phyloP scores from a whole-genome alignment of 2,888 invertebrate genomes.

The Pristionchus mayeri region DNA sequence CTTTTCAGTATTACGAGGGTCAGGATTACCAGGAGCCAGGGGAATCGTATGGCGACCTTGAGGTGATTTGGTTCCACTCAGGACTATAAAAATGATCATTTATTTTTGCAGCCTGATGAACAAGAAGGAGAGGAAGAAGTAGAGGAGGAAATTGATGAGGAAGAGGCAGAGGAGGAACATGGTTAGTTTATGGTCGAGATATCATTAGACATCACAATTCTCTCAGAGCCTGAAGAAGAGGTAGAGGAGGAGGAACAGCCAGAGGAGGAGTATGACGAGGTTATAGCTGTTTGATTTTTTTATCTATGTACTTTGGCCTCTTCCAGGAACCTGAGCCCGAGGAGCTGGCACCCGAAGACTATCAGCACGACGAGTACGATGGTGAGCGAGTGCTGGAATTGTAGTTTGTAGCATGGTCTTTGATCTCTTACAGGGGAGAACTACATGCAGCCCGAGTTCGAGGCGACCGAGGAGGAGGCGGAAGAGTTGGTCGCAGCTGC shows the following conservation, averaged over 20 bases:
- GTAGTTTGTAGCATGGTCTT: background rate
- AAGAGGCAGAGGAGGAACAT: background rate
- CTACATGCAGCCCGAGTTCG: constrained; percentile 30
- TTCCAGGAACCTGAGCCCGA: background rate
- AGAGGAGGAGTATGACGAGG: constrained; percentile 13
- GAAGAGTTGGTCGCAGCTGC: constrained; percentile 14
- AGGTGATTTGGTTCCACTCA: too few species aligned
- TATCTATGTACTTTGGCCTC: background rate
- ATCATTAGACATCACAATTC: too few species aligned
- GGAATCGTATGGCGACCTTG: background rate
- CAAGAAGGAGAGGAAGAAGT: background rate
- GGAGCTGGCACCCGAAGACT: constrained; percentile 23
- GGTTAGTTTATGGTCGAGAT: too few species aligned
- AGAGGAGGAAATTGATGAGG: background rate
- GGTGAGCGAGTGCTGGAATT: constrained; percentile 8
- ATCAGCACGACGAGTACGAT: constrained; percentile 10
- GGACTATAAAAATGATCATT: too few species aligned
- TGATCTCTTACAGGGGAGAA: background rate
- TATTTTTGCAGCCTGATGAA: background rate
- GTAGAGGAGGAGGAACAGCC: constrained; percentile 1
- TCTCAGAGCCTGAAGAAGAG: background rate
- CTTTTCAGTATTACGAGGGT: constrained; percentile 21
- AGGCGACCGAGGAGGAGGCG: constrained; percentile 33
- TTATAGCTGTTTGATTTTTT: background rate
- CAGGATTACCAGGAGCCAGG: constrained; percentile 14